Base-by-base conservation (phyloP, 2,797 vertebrate species). In the Clarias fuscus region DNA sequence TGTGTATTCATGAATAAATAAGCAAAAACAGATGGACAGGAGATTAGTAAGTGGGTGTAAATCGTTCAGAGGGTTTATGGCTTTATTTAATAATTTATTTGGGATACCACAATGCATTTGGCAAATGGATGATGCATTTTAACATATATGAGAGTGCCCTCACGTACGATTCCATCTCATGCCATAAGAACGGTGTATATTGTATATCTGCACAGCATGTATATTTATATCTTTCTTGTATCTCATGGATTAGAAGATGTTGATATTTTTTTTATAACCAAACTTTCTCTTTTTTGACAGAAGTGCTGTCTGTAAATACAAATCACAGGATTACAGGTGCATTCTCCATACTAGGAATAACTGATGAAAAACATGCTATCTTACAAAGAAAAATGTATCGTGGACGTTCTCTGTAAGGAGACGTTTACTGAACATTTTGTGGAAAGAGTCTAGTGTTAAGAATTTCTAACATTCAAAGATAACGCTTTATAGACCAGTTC, bases 1-100 rank as follows among this genome's bases (percentile, higher is more conserved):
- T 70, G 82, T 82, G 84, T 68, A 53, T 65, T 17, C 62, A 82
- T 88, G 68, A 83, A 88, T 89, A 86, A 87, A 89, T 75, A 77
- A 73, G 70, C 81, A 76, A 81, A 87, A 88, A 83, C 40, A 67
- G 53, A 82, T 77, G 81, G 58, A 73, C n/a, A 67, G 61, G 58
- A 62, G 84, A 86, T 72, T 53, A 70, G 33, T 59, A 61, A 56
- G 24, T 58, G 83, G 72, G 59, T 85, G 65, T 82, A 85, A 87
- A 75, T 17, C 37, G 73, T 77, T 67, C 62, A 30, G n/a, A 64
- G 30, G 43, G 53, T 82, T 82, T 67, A 82, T 8, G 53, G 40
- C 79, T 68, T 67, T 30, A 73, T 83, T 77, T 71, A 67, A 56
- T 67, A 59, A 76, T 86, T 73, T 73, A 72, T 73, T 84, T 73